phyloP scores from a whole-genome alignment of 1,140 invertebrate genomes.

The Dufourea novaeangliae region DNA sequence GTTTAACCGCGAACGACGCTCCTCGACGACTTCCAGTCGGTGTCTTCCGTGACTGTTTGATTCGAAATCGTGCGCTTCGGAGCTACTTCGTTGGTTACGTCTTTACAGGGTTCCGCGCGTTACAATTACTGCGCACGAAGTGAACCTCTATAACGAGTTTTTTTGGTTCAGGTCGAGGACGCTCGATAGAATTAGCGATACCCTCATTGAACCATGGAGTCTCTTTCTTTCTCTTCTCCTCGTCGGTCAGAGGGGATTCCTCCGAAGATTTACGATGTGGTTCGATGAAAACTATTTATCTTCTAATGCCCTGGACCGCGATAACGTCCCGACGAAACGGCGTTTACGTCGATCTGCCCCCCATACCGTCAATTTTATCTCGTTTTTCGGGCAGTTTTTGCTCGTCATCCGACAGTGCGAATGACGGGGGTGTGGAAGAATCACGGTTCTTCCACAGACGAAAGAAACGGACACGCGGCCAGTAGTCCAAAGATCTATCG shows the following conservation, averaged over 20 bases:
- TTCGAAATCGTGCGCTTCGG: no score
- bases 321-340: conserved; percentile 62
- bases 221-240: no score
- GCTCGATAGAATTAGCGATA: conserved; percentile 14
- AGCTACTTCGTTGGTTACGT: not conserved
- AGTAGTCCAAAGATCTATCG: not conserved
- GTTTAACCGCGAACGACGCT: no score
- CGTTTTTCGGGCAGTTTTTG: conserved; percentile 50
- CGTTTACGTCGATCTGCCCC: conserved; percentile 48
- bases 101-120: not conserved
- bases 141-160: not conserved
- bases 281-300: conserved; percentile 77
- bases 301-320: conserved; percentile 57
- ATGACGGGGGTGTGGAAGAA: conserved; percentile 39
- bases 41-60: no score
- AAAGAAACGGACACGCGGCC: not conserved
- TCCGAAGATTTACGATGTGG: conserved; percentile 73
- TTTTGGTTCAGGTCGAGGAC: not conserved
- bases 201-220: not conserved
- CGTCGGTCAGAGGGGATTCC: conserved; percentile 60
- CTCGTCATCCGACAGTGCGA: not conserved
- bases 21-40: no score
- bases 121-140: not conserved
- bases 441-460: conserved; percentile 4
- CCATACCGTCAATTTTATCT: conserved; percentile 51